A percentile compares a stretch with the other conserved stretches of the same genome.
Evolutionary conservation across 2,113 vertebrate genomes (phyloP).

Genomic region (Psettodes erumei): DNA sequence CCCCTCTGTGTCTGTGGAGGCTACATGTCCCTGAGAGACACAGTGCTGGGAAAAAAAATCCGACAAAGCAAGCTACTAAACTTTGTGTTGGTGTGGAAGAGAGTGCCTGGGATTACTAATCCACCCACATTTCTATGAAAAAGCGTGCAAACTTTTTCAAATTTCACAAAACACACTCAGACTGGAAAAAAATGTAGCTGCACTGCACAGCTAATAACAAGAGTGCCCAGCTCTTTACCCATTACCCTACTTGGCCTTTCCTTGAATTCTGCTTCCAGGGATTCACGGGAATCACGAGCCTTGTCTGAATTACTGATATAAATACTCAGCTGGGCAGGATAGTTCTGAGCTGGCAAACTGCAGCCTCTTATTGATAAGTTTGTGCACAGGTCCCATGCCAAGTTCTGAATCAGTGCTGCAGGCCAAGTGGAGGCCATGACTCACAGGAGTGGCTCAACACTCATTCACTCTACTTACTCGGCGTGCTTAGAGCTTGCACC

Average conservation of each 20-base stretch:
- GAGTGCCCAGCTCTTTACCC: slow-evolving; percentile 24
- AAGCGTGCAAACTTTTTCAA: slow-evolving; percentile 10
- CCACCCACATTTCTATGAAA: slow-evolving; percentile 12
- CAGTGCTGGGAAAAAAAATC: slow-evolving; percentile 6
- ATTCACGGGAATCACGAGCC: slow-evolving; percentile 35
- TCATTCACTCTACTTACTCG: neutral
- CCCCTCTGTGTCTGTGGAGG: slow-evolving; percentile 42
- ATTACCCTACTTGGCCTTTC: slow-evolving; percentile 51
- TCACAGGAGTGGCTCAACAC: slow-evolving; percentile 31
- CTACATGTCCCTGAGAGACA: slow-evolving; percentile 41
- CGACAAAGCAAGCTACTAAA: slow-evolving; percentile 28
- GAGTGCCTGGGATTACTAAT: slow-evolving; percentile 19
- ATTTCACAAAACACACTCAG: slow-evolving; percentile 19
- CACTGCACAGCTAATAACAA: slow-evolving; percentile 17
- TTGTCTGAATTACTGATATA: slow-evolving; percentile 70
- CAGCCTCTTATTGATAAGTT: slow-evolving; percentile 61
- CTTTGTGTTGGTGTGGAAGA: slow-evolving; percentile 9
- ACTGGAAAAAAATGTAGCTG: slow-evolving; percentile 14
- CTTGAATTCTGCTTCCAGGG: slow-evolving; percentile 42
- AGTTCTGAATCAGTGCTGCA: slow-evolving; percentile 40
- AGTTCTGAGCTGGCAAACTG: slow-evolving; percentile 40
- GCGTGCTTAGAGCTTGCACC: slow-evolving; percentile 10
- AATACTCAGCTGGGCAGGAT: slow-evolving; percentile 36
- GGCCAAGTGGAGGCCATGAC: slow-evolving; percentile 39
- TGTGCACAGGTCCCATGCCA: slow-evolving; percentile 44